These are phyloP conservation scores for Coptotermes formosanus DNA, from an alignment of 1,140 invertebrate species.

Conservation along the genomic window DNA sequence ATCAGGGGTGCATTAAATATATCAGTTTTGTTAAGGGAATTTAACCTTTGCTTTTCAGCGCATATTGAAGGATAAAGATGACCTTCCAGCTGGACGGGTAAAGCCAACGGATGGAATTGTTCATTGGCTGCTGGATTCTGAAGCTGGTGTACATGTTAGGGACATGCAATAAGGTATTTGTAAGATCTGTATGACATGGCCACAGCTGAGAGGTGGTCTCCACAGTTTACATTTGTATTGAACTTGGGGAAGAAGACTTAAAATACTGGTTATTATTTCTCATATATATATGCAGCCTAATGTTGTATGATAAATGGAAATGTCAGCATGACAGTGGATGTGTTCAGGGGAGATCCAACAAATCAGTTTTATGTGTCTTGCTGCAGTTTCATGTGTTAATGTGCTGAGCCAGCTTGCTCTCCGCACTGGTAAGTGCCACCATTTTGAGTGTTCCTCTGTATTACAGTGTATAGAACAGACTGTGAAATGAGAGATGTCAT, in stretches of 20 bases:
- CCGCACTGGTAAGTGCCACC: neutral
- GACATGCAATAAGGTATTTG: neutral
- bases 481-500: too few relatives aligned
- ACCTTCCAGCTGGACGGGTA: slow-evolving; percentile 71
- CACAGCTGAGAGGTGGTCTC: neutral
- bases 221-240: neutral
- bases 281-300: neutral
- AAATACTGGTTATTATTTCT: neutral
- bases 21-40: too few relatives aligned
- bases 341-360: neutral
- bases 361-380: neutral
- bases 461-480: too few relatives aligned
- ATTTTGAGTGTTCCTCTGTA: too few relatives aligned
- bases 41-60: slow-evolving; percentile 35
- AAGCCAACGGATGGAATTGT: slow-evolving; percentile 66
- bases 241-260: neutral
- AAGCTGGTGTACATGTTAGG: slow-evolving; percentile 54
- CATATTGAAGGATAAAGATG: slow-evolving; percentile 68
- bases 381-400: neutral
- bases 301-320: neutral
- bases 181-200: neutral
- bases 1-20: too few relatives aligned
- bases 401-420: neutral
- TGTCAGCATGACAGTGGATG: neutral
- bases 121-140: slow-evolving; percentile 77